Evolutionary conservation across 1,140 invertebrate species (phyloP).

Genomic region (Cepaea nemoralis): DNA sequence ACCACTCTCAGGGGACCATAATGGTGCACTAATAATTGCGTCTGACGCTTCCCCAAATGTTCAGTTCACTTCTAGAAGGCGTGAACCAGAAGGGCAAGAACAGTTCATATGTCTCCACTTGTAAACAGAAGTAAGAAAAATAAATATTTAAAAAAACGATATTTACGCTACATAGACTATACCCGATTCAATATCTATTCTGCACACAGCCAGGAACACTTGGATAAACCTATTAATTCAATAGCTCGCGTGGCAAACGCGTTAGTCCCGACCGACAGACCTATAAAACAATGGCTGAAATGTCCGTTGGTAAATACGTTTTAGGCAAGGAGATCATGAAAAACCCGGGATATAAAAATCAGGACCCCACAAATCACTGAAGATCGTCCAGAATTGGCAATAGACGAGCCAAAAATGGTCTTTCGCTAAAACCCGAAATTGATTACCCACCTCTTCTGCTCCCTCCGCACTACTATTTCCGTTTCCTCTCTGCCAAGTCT

Average conservation of each 20-base stretch:
- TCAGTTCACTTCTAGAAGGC: too few species aligned
- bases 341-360: constrained; percentile 3
- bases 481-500: neutral
- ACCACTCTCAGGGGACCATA: too few species aligned
- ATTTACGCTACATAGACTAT: neutral
- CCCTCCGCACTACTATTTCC: neutral
- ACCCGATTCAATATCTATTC: neutral
- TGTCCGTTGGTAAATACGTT: constrained; percentile 2
- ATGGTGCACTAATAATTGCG: too few species aligned
- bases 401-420: constrained; percentile 14
- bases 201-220: neutral
- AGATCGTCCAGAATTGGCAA: constrained; percentile 14
- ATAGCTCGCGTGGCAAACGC: neutral
- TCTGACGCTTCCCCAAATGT: too few species aligned
- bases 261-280: neutral
- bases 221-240: neutral
- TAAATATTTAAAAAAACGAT: neutral
- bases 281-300: neutral
- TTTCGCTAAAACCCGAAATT: neutral
- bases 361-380: neutral
- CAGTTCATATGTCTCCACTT: too few species aligned
- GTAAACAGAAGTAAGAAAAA: too few species aligned
- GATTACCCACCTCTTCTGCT: neutral
- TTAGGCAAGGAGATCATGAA: neutral
- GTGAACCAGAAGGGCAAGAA: too few species aligned